A percentile compares a stretch with the other conserved stretches of the same genome.
Conservation (phyloP, 2,113 vertebrate species). For the Neotoma lepida region DNA sequence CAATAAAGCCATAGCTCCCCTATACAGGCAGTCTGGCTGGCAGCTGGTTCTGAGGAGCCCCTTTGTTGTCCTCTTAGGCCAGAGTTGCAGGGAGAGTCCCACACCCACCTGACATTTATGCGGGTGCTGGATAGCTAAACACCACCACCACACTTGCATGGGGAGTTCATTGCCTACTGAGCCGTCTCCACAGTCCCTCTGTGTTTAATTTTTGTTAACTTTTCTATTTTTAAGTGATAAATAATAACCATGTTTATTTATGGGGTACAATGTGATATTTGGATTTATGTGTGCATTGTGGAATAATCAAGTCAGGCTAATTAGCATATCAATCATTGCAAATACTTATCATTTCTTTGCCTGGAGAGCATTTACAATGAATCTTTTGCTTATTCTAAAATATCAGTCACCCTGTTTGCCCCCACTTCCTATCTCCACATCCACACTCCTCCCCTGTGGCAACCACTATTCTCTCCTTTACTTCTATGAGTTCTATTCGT, state of each 20-base stretch:
- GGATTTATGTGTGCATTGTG: neutral
- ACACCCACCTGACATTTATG: neutral
- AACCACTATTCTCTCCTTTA: neutral
- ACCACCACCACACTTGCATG: neutral
- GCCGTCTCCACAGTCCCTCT: neutral
- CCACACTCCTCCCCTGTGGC: neutral
- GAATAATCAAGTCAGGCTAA: neutral
- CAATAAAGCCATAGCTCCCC: neutral
- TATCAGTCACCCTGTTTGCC: neutral
- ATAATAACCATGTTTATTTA: neutral
- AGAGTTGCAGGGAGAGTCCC: neutral
- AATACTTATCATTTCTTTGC: neutral
- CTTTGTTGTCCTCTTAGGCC: neutral
- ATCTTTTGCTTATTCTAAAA: neutral
- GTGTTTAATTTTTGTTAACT: neutral
- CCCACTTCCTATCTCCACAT: neutral
- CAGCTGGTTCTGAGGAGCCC: neutral
- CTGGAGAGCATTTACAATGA: neutral
- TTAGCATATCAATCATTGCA: neutral
- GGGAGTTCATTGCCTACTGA: no score
- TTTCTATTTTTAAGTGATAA: neutral
- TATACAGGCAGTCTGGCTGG: neutral
- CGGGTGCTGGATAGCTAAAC: neutral
- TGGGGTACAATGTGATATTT: neutral
- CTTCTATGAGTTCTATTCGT: no score